Evolutionary conservation across 2,888 invertebrate genomes (phyloP).

Genomic region (Anorthoa munda): DNA sequence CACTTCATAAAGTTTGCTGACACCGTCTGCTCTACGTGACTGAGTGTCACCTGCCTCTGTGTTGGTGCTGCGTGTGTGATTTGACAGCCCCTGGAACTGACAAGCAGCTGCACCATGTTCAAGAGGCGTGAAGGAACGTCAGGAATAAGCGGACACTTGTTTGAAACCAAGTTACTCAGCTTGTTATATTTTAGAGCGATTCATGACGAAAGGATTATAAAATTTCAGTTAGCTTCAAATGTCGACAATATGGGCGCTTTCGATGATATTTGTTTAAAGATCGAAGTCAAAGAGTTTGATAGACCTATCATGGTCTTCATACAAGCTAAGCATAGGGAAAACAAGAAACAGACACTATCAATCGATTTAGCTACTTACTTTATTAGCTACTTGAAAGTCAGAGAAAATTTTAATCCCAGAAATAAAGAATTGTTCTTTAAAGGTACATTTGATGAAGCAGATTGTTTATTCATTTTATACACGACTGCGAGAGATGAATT

Average conservation of each 20-base stretch:
- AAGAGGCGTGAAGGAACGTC: slow-evolving; percentile 3
- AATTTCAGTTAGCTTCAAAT: slow-evolving; percentile 2
- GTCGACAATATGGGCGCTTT: neutral
- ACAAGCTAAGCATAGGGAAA: slow-evolving; percentile 10
- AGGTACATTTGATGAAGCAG: neutral
- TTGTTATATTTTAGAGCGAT: slow-evolving; percentile 4
- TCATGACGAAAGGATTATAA: neutral
- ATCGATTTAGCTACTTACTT: slow-evolving; percentile 2
- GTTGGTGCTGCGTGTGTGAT: too few species aligned
- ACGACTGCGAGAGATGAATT: slow-evolving; percentile 2
- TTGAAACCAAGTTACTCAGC: neutral
- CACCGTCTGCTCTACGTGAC: too few species aligned
- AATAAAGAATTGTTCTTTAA: neutral
- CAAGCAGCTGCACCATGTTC: neutral
- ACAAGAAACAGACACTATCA: neutral
- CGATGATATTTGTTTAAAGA: slow-evolving; percentile 7
- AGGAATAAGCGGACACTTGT: slow-evolving; percentile 5
- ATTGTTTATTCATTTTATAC: slow-evolving; percentile 1
- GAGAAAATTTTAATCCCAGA: neutral
- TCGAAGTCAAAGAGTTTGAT: neutral
- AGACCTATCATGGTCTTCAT: neutral
- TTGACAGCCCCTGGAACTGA: too few species aligned
- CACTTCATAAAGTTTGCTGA: too few species aligned
- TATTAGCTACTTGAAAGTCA: slow-evolving; percentile 3
- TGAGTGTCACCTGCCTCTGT: too few species aligned